Conservation (phyloP, 2,888 invertebrate species). For the Neria commutata region DNA sequence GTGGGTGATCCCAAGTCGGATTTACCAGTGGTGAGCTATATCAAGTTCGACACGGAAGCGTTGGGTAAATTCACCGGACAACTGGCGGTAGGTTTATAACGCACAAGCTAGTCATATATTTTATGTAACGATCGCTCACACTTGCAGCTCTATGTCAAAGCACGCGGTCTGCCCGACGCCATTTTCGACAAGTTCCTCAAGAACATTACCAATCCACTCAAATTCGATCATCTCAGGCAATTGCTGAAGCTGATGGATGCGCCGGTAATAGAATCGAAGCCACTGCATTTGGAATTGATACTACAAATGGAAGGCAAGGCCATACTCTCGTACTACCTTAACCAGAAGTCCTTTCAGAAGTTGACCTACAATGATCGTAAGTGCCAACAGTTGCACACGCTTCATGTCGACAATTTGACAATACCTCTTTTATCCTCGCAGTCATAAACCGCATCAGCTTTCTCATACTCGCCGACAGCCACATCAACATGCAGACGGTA, state of each 20-base stretch:
- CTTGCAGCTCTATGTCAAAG: conserved; percentile 68
- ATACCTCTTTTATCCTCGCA: too few species aligned
- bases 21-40: conserved; percentile 69
- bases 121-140: not conserved
- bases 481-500: conserved; percentile 68
- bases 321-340: conserved; percentile 71
- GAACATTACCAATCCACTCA: conserved; percentile 63
- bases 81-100: conserved; percentile 60
- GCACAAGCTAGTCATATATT: not conserved
- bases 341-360: conserved; percentile 69
- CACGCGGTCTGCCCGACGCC: conserved; percentile 62
- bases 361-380: conserved; percentile 69
- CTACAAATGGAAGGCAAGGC: conserved; percentile 72
- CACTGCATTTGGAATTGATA: conserved; percentile 72
- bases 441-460: conserved; percentile 66
- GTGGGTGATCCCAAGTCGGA: conserved; percentile 72
- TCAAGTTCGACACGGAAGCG: conserved; percentile 66
- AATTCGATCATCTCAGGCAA: conserved; percentile 65
- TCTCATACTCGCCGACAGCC: conserved; percentile 67
- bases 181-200: conserved; percentile 61
- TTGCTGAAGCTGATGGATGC: conserved; percentile 63
- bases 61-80: conserved; percentile 67
- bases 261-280: conserved; percentile 59
- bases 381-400: conserved; percentile 41
- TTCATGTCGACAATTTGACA: not conserved